Conservation (phyloP, 2,888 invertebrate species). For the Tridacna gigas region DNA sequence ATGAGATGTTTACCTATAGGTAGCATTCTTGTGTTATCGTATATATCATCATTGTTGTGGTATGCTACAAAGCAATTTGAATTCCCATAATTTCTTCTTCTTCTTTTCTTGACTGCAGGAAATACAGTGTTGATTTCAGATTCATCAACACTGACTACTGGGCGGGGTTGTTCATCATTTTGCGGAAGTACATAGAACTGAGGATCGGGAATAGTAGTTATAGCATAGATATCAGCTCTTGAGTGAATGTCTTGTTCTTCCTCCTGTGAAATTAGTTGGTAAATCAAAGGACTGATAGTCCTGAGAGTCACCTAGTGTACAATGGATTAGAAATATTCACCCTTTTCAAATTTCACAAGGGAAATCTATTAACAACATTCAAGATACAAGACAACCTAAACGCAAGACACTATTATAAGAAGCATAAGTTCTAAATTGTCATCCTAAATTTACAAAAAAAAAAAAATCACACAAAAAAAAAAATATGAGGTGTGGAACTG, state of each 20-base stretch:
- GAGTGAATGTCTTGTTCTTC: constrained; percentile 78
- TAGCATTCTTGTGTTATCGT: constrained; percentile 71
- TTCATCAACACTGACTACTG: constrained; percentile 29
- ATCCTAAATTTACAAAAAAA: too few species aligned
- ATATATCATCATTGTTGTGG: constrained; percentile 64
- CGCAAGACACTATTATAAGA: too few species aligned
- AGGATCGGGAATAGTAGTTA: constrained; percentile 70
- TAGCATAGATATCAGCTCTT: constrained; percentile 74
- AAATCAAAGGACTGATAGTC: too few species aligned
- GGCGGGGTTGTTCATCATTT: constrained; percentile 39
- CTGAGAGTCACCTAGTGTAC: too few species aligned
- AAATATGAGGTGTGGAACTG: too few species aligned
- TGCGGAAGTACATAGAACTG: constrained; percentile 65
- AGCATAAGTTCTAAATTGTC: too few species aligned
- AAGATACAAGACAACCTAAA: too few species aligned
- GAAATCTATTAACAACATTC: too few species aligned
- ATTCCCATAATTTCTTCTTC: constrained; percentile 70
- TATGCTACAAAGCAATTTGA: constrained; percentile 71
- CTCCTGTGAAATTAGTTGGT: constrained; percentile 62
- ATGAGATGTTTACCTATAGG: constrained; percentile 66
- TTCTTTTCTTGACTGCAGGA: constrained; percentile 62
- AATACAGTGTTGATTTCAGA: constrained; percentile 25
- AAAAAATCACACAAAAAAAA: too few species aligned
- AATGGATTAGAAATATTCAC: too few species aligned
- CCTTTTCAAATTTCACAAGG: too few species aligned